Conservation (phyloP, 2,113 vertebrate species). For the Chionomys nivalis region DNA sequence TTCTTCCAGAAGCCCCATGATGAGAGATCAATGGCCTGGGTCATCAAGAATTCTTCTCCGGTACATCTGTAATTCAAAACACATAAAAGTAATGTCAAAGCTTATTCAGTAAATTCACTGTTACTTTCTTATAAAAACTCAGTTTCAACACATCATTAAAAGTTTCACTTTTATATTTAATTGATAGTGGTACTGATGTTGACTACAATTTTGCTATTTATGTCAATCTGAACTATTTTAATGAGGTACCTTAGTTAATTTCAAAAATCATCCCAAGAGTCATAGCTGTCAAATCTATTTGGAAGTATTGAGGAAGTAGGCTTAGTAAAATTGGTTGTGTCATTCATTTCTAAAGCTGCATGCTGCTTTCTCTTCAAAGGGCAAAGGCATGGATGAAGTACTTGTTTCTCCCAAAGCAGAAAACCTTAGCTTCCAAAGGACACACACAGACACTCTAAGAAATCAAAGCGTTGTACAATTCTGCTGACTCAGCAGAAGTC, state of each 20-base stretch:
- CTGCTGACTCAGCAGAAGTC: neutral
- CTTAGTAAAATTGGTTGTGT: neutral
- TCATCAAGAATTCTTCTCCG: conserved; percentile 85
- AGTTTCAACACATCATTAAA: neutral
- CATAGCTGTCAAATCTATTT: neutral
- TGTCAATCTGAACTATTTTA: neutral
- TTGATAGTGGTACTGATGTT: fast-evolving
- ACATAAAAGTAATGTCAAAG: neutral
- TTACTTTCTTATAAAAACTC: neutral
- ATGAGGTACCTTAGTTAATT: neutral
- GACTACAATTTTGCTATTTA: neutral
- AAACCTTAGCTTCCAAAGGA: neutral
- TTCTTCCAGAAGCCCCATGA: conserved; percentile 95
- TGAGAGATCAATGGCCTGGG: conserved; percentile 88
- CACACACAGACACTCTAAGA: neutral
- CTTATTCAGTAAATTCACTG: neutral
- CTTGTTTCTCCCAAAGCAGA: neutral
- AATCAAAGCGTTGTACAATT: neutral
- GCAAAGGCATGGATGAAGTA: neutral
- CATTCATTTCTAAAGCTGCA: neutral
- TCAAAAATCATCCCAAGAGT: neutral
- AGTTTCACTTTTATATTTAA: neutral
- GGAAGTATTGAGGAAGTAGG: neutral
- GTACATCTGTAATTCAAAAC: conserved; percentile 83
- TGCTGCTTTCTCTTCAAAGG: neutral